phyloP scores from a whole-genome alignment of 2,888 invertebrate genomes.

The Heliconius hortense region DNA sequence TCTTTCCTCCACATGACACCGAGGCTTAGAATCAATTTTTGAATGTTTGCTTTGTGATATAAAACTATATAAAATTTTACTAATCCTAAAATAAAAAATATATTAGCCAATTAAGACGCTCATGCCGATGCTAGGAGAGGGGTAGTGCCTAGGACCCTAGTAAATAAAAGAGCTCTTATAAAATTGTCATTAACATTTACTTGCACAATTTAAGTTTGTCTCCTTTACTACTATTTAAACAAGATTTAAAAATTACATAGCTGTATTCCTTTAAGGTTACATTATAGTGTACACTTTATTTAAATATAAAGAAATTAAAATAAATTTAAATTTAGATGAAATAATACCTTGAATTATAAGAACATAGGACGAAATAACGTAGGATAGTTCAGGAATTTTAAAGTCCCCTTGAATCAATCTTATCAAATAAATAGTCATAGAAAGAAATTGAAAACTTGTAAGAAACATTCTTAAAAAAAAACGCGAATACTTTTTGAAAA shows the following conservation, averaged over 20 bases:
- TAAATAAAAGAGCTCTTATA: background rate
- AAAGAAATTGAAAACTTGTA: conserved; percentile 4
- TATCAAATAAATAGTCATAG: conserved; percentile 4
- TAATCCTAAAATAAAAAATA: conserved; percentile 1
- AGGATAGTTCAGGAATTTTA: background rate
- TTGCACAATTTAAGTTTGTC: background rate
- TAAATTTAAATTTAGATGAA: background rate
- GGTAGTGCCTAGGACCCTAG: background rate
- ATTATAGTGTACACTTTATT: background rate
- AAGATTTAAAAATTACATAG: too few relatives aligned
- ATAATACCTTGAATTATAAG: background rate
- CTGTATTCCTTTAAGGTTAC: background rate
- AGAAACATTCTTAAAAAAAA: background rate
- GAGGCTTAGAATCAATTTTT: conserved; percentile 1
- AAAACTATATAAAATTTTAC: background rate
- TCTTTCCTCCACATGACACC: conserved; percentile 13
- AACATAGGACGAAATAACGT: background rate
- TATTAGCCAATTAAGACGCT: background rate
- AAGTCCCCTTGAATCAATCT: background rate
- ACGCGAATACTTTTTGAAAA: conserved; percentile 10
- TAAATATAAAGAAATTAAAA: background rate
- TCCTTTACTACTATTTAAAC: too few relatives aligned
- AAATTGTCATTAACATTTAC: background rate
- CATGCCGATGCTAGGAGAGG: too few relatives aligned
- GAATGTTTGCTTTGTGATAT: background rate